Conservation (phyloP, 2,888 invertebrate species). For the Aphodius granarius region DNA sequence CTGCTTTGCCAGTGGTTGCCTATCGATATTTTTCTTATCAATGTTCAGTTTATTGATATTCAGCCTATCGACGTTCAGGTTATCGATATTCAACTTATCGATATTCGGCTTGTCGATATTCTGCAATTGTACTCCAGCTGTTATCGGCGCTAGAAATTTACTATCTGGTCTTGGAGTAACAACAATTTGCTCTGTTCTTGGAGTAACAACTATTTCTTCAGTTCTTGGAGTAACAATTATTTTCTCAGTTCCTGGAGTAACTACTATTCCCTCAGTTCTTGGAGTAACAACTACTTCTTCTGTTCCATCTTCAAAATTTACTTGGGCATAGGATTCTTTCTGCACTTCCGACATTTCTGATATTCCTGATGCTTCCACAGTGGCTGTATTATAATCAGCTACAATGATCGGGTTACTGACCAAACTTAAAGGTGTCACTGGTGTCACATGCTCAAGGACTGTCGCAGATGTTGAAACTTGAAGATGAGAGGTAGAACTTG, state of each 20-base stretch:
- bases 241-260: not conserved
- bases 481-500: not conserved
- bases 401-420: constrained; percentile 50
- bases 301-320: not conserved
- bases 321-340: not conserved
- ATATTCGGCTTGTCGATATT: constrained; percentile 49
- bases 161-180: constrained; percentile 61
- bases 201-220: constrained; percentile 22
- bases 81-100: too few species aligned
- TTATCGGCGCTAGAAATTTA: constrained; percentile 63
- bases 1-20: constrained; percentile 44
- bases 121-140: constrained; percentile 60
- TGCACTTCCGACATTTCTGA: not conserved
- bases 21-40: not conserved
- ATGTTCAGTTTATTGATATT: too few species aligned
- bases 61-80: too few species aligned
- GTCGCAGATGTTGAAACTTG: constrained; percentile 14
- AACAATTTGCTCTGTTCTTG: constrained; percentile 43
- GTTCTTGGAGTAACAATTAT: not conserved
- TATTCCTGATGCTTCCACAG: too few species aligned
- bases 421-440: constrained; percentile 35
- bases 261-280: constrained; percentile 15
- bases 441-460: constrained; percentile 14
- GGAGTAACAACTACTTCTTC: not conserved
- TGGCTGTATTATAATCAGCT: constrained; percentile 41